Evolutionary conservation across 2,113 vertebrate species (phyloP).

Genomic region (Sceloporus tristichus): DNA sequence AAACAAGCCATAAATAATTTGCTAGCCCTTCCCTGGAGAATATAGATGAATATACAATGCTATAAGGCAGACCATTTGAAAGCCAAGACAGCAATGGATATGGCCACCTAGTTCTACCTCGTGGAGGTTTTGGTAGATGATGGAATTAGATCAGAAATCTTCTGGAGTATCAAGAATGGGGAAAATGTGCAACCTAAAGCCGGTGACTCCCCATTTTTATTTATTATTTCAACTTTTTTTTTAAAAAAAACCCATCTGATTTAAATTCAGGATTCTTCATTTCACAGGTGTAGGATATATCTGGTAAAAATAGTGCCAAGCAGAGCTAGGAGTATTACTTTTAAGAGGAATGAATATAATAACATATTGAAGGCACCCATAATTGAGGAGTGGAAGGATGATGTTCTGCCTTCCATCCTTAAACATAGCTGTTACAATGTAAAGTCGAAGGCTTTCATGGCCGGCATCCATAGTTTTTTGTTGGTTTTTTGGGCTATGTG

Average conservation of each 20-base stretch:
- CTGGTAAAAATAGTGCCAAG: neutral
- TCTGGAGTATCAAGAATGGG: neutral
- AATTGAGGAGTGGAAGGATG: neutral
- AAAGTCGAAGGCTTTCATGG: too few species aligned
- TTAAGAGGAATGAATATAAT: too few species aligned
- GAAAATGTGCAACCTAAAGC: too few species aligned
- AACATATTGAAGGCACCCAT: too few species aligned
- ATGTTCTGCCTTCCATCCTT: neutral
- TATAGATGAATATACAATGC: too few species aligned
- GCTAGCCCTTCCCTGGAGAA: neutral
- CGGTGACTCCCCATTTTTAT: too few species aligned
- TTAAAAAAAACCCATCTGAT: too few species aligned
- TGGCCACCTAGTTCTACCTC: neutral
- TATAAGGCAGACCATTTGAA: neutral
- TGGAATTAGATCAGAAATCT: neutral
- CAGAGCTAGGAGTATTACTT: neutral
- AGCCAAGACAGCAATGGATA: neutral
- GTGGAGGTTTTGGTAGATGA: neutral
- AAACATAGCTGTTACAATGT: neutral
- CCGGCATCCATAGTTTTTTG: too few species aligned
- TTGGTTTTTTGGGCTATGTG: too few species aligned
- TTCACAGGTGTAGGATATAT: neutral
- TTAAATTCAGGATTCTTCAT: neutral
- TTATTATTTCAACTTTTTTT: too few species aligned
- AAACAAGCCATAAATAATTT: neutral